phyloP scores from a whole-genome alignment of 2,888 invertebrate species.

The Spodoptera exigua region DNA sequence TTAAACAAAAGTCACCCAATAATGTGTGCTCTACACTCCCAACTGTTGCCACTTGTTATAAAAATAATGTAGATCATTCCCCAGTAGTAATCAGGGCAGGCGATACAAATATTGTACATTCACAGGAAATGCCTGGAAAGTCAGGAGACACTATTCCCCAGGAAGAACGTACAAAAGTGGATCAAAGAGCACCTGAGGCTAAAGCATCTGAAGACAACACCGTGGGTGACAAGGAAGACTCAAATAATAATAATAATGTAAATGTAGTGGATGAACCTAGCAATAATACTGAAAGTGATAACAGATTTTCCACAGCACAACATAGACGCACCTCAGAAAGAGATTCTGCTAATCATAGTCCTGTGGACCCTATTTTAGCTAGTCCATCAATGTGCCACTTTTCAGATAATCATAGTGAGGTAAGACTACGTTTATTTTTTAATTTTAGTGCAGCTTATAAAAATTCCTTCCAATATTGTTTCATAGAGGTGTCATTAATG shows the following conservation, averaged over 20 bases:
- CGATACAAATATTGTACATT: conserved; percentile 62
- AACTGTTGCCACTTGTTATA: conserved; percentile 64
- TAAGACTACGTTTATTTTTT: conserved; percentile 60
- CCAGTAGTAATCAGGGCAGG: conserved; percentile 63
- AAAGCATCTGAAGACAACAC: conserved; percentile 65
- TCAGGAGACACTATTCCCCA: conserved; percentile 63
- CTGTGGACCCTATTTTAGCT: conserved; percentile 92
- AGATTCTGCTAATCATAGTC: conserved; percentile 94
- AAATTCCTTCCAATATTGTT: too few relatives aligned
- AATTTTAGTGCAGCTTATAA: not conserved
- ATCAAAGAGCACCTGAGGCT: conserved; percentile 64
- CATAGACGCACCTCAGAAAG: conserved; percentile 85
- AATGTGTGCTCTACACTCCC: conserved; percentile 66
- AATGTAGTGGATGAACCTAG: conserved; percentile 75
- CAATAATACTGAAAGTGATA: conserved; percentile 76
- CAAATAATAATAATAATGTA: conserved; percentile 77
- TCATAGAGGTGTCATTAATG: not conserved
- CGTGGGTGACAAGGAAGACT: conserved; percentile 70
- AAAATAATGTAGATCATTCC: conserved; percentile 62
- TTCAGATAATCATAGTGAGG: conserved; percentile 92
- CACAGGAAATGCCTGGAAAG: conserved; percentile 64
- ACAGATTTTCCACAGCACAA: conserved; percentile 78
- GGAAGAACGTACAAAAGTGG: conserved; percentile 69
- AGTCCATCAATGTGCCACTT: conserved; percentile 92
- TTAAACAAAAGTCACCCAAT: conserved; percentile 63